phyloP scores from a whole-genome alignment of 2,888 invertebrate species.

The Saturnia japonica region DNA sequence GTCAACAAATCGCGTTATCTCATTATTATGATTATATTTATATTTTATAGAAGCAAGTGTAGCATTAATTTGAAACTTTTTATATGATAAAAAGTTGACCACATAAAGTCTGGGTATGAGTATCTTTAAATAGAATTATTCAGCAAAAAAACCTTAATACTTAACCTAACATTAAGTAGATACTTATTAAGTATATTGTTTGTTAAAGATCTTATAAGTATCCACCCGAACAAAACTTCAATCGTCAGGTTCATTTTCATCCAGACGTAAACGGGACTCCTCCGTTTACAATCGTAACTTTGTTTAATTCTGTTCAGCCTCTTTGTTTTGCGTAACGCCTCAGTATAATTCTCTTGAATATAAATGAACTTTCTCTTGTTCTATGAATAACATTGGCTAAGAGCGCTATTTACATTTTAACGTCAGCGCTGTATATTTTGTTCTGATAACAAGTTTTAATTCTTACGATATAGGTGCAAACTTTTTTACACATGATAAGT shows the following conservation, averaged over 20 bases:
- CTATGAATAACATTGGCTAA: conserved; percentile 73
- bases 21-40: background rate
- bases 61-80: background rate
- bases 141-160: background rate
- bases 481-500: background rate
- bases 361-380: conserved; percentile 68
- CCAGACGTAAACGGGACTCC: conserved; percentile 23
- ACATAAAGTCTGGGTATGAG: too few species aligned
- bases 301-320: conserved; percentile 51
- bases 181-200: background rate
- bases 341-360: conserved; percentile 67
- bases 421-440: conserved; percentile 40
- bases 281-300: conserved; percentile 46
- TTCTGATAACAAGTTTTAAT: conserved; percentile 8
- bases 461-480: background rate
- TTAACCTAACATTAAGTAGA: background rate
- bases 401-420: conserved; percentile 64
- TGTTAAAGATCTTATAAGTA: background rate
- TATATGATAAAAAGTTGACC: background rate
- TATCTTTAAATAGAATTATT: too few species aligned
- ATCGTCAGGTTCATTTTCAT: conserved; percentile 4
- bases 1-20: too few species aligned
- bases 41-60: background rate
- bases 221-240: background rate
- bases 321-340: conserved; percentile 57